Conservation (phyloP, 2,113 vertebrate species). For the Oreochromis aureus region DNA sequence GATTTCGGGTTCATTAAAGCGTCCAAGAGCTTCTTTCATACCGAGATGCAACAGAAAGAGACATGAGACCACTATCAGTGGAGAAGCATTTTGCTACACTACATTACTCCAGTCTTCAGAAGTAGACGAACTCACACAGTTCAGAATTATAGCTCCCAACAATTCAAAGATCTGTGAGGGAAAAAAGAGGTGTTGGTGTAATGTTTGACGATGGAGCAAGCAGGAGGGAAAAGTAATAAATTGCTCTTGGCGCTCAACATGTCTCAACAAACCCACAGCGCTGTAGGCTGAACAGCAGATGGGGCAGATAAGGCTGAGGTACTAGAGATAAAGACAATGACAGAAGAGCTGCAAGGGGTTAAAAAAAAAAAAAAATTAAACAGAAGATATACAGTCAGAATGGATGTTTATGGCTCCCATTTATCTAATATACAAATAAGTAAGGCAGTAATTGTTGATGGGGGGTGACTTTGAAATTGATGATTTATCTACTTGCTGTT, state of each 20-base stretch:
- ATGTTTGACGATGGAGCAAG: conserved; percentile 19
- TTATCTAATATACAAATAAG: neutral
- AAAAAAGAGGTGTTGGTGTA: conserved; percentile 2
- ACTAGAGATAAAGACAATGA: neutral
- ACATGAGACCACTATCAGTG: conserved; percentile 11
- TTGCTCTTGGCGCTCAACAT: neutral
- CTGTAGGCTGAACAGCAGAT: conserved; percentile 20
- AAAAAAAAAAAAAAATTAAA: neutral
- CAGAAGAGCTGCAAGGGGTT: neutral
- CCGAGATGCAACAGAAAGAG: conserved; percentile 4
- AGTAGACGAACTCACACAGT: neutral
- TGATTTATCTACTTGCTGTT: neutral
- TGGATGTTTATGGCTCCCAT: neutral
- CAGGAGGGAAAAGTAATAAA: conserved; percentile 13
- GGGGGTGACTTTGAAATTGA: neutral
- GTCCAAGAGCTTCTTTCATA: neutral
- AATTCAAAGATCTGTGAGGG: conserved; percentile 3
- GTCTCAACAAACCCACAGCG: neutral
- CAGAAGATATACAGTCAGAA: neutral
- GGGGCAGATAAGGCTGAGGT: neutral
- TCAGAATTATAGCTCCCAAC: conserved; percentile 15
- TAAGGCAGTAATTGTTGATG: neutral
- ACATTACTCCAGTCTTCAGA: conserved; percentile 52
- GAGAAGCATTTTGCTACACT: conserved; percentile 35
- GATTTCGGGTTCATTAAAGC: conserved; percentile 33